Evolutionary conservation across 2,113 vertebrate genomes (phyloP).

Genomic region (Empidonax traillii): DNA sequence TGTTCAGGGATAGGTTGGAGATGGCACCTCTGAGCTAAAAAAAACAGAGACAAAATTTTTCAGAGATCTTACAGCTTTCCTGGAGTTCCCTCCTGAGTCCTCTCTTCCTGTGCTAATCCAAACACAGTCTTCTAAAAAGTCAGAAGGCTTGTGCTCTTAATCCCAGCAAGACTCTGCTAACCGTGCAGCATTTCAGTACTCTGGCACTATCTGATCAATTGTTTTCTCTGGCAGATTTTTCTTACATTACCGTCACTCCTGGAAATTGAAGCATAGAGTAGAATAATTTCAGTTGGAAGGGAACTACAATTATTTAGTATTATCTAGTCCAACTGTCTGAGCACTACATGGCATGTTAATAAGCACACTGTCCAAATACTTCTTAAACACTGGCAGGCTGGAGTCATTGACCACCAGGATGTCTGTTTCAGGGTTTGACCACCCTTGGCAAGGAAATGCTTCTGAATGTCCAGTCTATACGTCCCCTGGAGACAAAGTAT

Average conservation of each 20-base stretch:
- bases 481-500: not conserved
- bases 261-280: not conserved
- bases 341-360: not conserved
- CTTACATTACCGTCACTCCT: not conserved
- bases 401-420: rapidly evolving
- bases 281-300: not conserved
- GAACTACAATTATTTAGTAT: not conserved
- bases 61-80: not conserved
- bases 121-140: not conserved
- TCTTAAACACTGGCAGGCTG: not conserved
- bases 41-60: not conserved
- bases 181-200: not conserved
- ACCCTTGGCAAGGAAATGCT: not conserved
- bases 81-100: not conserved
- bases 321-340: not conserved
- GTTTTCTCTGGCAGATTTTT: not conserved
- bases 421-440: not conserved
- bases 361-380: not conserved
- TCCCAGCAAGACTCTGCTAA: not conserved
- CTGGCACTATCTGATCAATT: not conserved
- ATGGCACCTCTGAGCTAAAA: not conserved
- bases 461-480: not conserved
- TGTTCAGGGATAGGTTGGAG: not conserved
- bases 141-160: not conserved
- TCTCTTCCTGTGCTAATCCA: not conserved